Percentiles rank a stretch among this genome's conserved stretches.
Conservation (phyloP, 2,888 invertebrate genomes). For the Steromphala cineraria region DNA sequence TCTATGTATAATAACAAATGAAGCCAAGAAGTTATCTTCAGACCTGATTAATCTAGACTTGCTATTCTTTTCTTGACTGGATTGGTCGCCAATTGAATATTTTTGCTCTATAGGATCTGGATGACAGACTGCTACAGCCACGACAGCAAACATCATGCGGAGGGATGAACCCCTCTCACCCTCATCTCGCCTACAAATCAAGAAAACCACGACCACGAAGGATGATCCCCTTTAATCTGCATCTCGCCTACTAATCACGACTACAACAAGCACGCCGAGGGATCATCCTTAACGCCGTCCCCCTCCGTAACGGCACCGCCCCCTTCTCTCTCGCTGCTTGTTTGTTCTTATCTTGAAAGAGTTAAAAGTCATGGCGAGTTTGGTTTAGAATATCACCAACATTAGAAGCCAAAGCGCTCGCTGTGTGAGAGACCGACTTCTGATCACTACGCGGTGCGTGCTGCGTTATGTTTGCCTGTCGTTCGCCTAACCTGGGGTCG, state of each 20-base stretch:
- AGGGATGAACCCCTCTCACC: too few species aligned
- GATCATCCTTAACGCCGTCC: not conserved
- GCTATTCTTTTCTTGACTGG: too few species aligned
- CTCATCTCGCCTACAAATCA: too few species aligned
- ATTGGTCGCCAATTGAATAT: too few species aligned
- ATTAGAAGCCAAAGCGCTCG: not conserved
- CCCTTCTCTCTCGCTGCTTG: not conserved
- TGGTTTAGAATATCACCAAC: constrained; percentile 8
- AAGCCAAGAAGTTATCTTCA: too few species aligned
- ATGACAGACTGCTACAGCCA: too few species aligned
- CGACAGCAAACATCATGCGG: too few species aligned
- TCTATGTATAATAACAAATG: too few species aligned
- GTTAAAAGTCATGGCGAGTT: not conserved
- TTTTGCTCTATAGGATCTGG: too few species aligned
- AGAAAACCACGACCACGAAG: too few species aligned
- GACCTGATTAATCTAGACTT: too few species aligned
- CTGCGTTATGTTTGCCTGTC: not conserved
- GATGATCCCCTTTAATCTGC: not conserved
- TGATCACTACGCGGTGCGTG: not conserved
- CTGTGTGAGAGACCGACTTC: not conserved
- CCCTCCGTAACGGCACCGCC: not conserved
- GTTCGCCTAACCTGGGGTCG: not conserved
- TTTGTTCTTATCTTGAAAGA: constrained; percentile 6
- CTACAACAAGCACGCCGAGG: not conserved
- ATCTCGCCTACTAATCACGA: not conserved